Conservation (phyloP, 2,797 vertebrate species). For the Erpetoichthys calabaricus region DNA sequence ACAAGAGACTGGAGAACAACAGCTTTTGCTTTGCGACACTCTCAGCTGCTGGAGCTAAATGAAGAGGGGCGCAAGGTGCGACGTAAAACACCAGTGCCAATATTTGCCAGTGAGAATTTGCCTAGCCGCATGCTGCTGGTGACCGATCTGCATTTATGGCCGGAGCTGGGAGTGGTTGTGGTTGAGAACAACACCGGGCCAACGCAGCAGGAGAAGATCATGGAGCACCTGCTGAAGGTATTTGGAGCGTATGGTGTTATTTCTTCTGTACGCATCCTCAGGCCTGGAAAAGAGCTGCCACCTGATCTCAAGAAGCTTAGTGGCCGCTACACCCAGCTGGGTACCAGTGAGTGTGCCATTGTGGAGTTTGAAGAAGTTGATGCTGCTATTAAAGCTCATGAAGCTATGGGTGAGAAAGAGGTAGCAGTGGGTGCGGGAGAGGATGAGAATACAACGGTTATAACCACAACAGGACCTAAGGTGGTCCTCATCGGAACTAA, state of each 20-base stretch:
- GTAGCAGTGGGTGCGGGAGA: conserved; percentile 18
- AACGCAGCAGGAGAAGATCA: conserved; percentile 71
- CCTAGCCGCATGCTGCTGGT: conserved; percentile 89
- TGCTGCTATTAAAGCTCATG: conserved; percentile 74
- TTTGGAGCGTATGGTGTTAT: conserved; percentile 79
- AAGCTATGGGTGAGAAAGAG: conserved; percentile 50
- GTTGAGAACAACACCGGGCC: conserved; percentile 43
- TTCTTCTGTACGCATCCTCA: conserved; percentile 79
- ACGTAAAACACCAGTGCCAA: conserved; percentile 66
- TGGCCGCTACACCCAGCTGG: conserved; percentile 71
- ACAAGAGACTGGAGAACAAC: conserved; percentile 95
- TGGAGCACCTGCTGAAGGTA: conserved; percentile 79
- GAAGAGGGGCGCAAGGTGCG: conserved; percentile 84
- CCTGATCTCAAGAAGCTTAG: conserved; percentile 80
- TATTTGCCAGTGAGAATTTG: conserved; percentile 83
- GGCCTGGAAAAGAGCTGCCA: conserved; percentile 79
- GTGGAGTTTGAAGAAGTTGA: conserved; percentile 94
- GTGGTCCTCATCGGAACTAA: conserved; percentile 84
- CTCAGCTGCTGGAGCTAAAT: conserved; percentile 71
- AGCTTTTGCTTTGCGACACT: conserved; percentile 77
- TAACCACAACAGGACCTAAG: conserved; percentile 47
- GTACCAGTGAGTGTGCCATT: conserved; percentile 77
- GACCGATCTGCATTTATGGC: conserved; percentile 68
- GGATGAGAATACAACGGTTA: conserved; percentile 5
- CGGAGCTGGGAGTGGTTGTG: conserved; percentile 52